These are phyloP conservation scores for Oscheius onirici DNA, from an alignment of 2,888 invertebrate genomes.

Conservation along the genomic window DNA sequence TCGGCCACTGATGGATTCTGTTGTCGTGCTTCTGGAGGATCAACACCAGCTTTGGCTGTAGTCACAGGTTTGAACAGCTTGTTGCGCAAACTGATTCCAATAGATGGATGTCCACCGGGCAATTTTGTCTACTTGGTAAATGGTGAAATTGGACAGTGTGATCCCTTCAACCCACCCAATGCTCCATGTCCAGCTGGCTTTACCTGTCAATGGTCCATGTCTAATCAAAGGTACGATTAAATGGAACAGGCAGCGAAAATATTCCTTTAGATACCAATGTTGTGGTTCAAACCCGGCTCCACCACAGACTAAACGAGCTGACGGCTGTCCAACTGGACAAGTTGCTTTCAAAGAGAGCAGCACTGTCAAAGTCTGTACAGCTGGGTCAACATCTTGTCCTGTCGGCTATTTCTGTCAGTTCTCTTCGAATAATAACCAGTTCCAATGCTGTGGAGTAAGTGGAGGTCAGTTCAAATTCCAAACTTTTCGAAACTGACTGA, in stretches of 20 bases:
- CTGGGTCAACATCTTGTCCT: conserved; percentile 54
- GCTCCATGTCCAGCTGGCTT: conserved; percentile 62
- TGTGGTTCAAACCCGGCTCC: conserved; percentile 54
- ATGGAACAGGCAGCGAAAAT: not conserved
- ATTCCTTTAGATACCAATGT: conserved; percentile 43
- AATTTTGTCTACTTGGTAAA: conserved; percentile 46
- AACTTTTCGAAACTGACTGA: not conserved
- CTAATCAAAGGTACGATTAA: conserved; percentile 41
- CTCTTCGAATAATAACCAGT: conserved; percentile 50
- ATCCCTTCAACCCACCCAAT: conserved; percentile 67
- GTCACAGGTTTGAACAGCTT: conserved; percentile 23
- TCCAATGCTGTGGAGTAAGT: conserved; percentile 61
- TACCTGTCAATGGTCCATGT: conserved; percentile 57
- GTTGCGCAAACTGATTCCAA: not conserved
- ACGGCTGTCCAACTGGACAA: conserved; percentile 59
- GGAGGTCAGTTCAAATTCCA: conserved; percentile 33
- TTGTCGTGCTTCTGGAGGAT: conserved; percentile 39
- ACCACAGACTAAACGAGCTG: conserved; percentile 34
- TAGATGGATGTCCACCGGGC: conserved; percentile 55
- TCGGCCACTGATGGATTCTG: conserved; percentile 55
- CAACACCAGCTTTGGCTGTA: conserved; percentile 41
- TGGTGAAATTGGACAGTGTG: conserved; percentile 52
- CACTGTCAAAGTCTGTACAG: conserved; percentile 53
- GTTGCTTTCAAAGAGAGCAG: conserved; percentile 53
- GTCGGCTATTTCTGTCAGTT: conserved; percentile 62